These are phyloP conservation scores for Lacerta bilineata DNA, from an alignment of 2,797 vertebrate genomes.

Conservation along the genomic window DNA sequence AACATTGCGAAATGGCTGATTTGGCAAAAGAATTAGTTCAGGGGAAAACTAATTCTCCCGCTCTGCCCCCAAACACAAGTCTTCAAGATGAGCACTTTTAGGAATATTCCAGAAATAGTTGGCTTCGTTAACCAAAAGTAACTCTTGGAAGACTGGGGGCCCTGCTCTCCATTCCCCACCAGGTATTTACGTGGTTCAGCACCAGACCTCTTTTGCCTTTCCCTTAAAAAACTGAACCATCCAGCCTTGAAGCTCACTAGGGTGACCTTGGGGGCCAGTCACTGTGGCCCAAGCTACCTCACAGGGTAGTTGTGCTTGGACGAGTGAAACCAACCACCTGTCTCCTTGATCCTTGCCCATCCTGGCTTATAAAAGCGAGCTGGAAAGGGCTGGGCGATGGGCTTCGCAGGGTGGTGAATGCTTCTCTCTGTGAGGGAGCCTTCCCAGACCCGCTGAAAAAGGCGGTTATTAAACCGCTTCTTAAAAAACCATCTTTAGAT, in stretches of 20 bases:
- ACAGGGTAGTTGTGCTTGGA: neutral
- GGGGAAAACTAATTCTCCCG: slow-evolving; percentile 15
- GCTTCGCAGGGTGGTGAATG: too few species aligned
- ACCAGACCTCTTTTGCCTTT: neutral
- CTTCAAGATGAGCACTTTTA: neutral
- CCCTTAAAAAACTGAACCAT: neutral
- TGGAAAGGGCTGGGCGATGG: too few species aligned
- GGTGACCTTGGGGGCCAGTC: neutral
- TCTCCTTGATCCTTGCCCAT: too few species aligned
- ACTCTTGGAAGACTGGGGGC: neutral
- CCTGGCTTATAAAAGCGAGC: too few species aligned
- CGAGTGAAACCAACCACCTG: too few species aligned
- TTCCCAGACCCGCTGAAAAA: too few species aligned
- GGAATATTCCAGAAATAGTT: slow-evolving; percentile 29
- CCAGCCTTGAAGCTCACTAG: neutral
- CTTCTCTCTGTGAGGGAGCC: too few species aligned
- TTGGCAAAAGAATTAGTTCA: slow-evolving; percentile 65
- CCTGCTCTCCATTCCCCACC: neutral
- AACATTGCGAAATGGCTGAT: slow-evolving; percentile 59
- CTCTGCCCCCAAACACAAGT: neutral
- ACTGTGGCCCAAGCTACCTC: neutral
- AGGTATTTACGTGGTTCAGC: neutral
- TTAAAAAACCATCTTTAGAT: too few species aligned
- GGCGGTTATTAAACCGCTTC: too few species aligned
- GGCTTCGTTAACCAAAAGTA: slow-evolving; percentile 44